phyloP scores from a whole-genome alignment of 1,140 invertebrate genomes.

The Glomeris maerens region DNA sequence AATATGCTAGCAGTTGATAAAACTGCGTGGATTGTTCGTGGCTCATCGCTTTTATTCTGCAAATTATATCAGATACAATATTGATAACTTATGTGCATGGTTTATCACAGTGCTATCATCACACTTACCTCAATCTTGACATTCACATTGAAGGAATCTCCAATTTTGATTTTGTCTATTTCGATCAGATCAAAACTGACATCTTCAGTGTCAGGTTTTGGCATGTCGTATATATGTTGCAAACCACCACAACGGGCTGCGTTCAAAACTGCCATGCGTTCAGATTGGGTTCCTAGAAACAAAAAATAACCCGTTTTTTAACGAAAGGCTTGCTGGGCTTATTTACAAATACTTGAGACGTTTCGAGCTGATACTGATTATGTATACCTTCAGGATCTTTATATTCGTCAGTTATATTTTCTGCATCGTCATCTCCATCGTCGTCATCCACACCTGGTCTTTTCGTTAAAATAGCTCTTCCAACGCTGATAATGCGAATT shows the following conservation, averaged over 20 bases:
- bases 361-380: not conserved
- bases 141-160: slow-evolving; percentile 46
- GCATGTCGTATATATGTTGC: slow-evolving; percentile 47
- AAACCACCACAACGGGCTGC: slow-evolving; percentile 46
- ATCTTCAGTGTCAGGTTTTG: slow-evolving; percentile 41
- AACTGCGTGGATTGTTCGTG: slow-evolving; percentile 45
- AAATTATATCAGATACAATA: slow-evolving; percentile 3
- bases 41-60: slow-evolving; percentile 43
- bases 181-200: slow-evolving; percentile 51
- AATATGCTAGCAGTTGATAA: slow-evolving; percentile 52
- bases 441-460: slow-evolving; percentile 54
- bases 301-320: slow-evolving; percentile 9
- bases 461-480: slow-evolving; percentile 77
- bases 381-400: slow-evolving; percentile 67
- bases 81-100: not conserved
- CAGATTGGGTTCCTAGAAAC: slow-evolving; percentile 40
- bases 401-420: slow-evolving; percentile 75
- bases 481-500: slow-evolving; percentile 45
- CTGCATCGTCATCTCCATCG: slow-evolving; percentile 30
- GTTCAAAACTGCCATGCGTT: slow-evolving; percentile 50
- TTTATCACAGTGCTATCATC: not conserved
- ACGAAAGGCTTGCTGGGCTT: too few relatives aligned
- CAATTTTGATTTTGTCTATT: slow-evolving; percentile 49
- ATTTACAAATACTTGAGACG: too few relatives aligned
- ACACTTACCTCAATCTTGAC: slow-evolving; percentile 43